Percentiles rank a stretch among this genome's conserved stretches.
phyloP scores from a whole-genome alignment of 2,113 vertebrate genomes.

The Archocentrus centrarchus region DNA sequence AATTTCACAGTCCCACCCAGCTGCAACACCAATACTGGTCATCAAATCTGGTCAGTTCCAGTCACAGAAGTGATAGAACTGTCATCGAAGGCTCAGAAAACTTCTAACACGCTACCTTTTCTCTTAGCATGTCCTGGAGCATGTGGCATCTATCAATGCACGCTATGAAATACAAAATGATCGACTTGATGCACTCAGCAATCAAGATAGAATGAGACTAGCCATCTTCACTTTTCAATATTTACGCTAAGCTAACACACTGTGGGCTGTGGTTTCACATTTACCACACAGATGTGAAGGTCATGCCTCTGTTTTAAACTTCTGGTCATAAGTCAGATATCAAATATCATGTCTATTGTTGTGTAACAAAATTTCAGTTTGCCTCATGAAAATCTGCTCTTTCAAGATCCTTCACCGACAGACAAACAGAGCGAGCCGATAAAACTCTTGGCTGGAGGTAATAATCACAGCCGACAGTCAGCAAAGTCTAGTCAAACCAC shows the following conservation, averaged over 20 bases:
- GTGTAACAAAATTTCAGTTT: not conserved
- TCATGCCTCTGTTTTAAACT: not conserved
- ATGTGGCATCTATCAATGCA: too few relatives aligned
- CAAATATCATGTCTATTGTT: not conserved
- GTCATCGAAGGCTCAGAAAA: not conserved
- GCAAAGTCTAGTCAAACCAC: not conserved
- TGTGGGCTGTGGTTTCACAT: not conserved
- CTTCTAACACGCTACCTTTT: not conserved
- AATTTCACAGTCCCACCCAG: not conserved
- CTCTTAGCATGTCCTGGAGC: not conserved
- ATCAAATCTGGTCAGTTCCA: not conserved
- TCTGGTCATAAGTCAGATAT: not conserved
- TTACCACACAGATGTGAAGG: not conserved
- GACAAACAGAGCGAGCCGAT: constrained; percentile 7
- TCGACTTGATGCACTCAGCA: not conserved
- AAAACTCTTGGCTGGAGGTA: constrained; percentile 3
- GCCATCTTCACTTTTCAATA: not conserved
- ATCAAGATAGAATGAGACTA: not conserved
- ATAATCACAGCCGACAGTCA: constrained; percentile 3
- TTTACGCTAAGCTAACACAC: not conserved
- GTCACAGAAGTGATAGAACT: not conserved
- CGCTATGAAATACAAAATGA: not conserved
- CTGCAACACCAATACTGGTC: not conserved
- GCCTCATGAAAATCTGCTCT: not conserved
- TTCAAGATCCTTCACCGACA: not conserved